phyloP scores from a whole-genome alignment of 2,113 vertebrate genomes.

The Cyprinus carpio region DNA sequence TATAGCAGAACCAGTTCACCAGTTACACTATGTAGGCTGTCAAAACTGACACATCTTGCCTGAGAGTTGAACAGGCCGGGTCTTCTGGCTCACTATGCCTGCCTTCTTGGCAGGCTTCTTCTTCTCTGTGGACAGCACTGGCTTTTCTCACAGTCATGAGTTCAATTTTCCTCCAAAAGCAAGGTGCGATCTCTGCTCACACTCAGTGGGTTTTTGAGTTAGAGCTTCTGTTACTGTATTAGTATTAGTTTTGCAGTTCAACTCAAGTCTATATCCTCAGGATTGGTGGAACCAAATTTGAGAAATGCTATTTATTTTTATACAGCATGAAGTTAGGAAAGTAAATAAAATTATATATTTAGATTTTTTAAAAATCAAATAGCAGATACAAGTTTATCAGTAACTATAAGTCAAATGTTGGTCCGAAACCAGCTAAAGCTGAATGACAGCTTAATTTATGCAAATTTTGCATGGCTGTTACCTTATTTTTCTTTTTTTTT shows the following conservation, averaged over 20 bases:
- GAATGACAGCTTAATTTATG: neutral
- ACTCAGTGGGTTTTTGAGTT: neutral
- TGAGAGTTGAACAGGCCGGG: slow-evolving; percentile 8
- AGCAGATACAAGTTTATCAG: neutral
- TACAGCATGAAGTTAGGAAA: neutral
- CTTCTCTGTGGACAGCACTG: neutral
- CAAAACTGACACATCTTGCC: slow-evolving; percentile 25
- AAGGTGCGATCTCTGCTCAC: slow-evolving; percentile 3
- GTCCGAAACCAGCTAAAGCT: neutral
- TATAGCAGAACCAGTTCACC: slow-evolving; percentile 10
- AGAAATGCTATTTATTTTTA: neutral
- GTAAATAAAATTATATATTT: neutral
- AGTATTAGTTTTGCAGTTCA: neutral
- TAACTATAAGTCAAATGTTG: neutral
- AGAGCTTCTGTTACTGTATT: slow-evolving; percentile 4
- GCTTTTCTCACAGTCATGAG: slow-evolving; percentile 3
- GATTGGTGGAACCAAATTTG: neutral
- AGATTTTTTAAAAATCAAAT: no score
- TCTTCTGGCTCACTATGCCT: slow-evolving; percentile 22
- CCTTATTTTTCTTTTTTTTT: neutral
- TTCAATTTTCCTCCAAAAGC: slow-evolving; percentile 18
- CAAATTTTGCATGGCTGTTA: neutral
- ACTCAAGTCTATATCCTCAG: neutral
- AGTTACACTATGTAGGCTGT: slow-evolving; percentile 35
- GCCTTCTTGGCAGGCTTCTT: neutral